Base-by-base conservation (phyloP, 2,113 vertebrate genomes). In the Lophius piscatorius region DNA sequence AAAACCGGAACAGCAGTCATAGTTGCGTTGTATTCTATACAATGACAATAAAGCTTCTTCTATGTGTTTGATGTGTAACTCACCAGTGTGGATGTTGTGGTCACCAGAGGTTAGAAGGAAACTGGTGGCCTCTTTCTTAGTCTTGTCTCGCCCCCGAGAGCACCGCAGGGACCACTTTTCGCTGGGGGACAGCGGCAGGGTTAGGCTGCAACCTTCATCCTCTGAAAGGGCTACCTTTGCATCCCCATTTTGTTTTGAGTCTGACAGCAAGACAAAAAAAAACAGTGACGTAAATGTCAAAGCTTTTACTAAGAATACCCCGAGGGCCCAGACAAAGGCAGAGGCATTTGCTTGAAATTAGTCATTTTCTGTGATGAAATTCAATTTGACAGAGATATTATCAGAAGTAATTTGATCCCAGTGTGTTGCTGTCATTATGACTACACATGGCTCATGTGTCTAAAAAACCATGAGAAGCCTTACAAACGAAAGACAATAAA, bases 221-320 rank as follows among this genome's bases (percentile, higher is more conserved):
- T 94, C 94, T 0, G 95, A 93, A 84, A 95, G 89, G 80, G 94
- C 92, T 28, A 90, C 92, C 0, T 90, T 97, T 78, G 96, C 96
- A 38, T 98, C 96, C 0, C 97, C 97, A 0, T 99, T 99, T 91
- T 97, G 96, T 85, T 98, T 97, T 29, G 95, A 96, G 85, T 95
- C 97, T 98, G 84, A 74, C 31, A 67, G 47, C 28, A 60, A 33
- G 56, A 81, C 40, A 73, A 11, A 79, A 73, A 68, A 38, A 73
- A 38, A 60, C 9, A 1, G 28, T 42, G 49, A 31, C 54, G 28
- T 78, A 82, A 86, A 84, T 84, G 78, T 21, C 86, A 87, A 83
- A 80, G 81, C 75, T 84, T 84, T 84, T 76, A 85, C 29, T 8
- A 52, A 74, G 63, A 12, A 33, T 31, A 34, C 63, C 63, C 54